A percentile compares a stretch with the other conserved stretches of the same genome.
These are phyloP conservation scores for Phrixothrix hirtus DNA, from an alignment of 2,888 invertebrate species.

Conservation along the genomic window DNA sequence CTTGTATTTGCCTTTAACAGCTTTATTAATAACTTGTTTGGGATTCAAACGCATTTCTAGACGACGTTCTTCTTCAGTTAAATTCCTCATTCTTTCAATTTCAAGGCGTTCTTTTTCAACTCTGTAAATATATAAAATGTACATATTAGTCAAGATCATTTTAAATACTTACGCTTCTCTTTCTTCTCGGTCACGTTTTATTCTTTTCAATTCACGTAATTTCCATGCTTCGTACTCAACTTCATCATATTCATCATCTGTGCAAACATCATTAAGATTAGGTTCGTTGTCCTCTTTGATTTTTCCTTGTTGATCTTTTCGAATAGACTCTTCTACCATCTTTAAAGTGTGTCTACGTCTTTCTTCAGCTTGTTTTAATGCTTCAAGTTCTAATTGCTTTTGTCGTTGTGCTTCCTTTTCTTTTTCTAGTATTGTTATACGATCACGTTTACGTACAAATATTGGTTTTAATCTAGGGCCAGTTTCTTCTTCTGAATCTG, in stretches of 20 bases:
- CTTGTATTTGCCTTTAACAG: constrained; percentile 97
- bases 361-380: constrained; percentile 85
- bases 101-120: constrained; percentile 85
- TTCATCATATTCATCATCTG: constrained; percentile 95
- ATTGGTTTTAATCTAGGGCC: constrained; percentile 91
- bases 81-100: constrained; percentile 85
- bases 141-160: too few relatives aligned
- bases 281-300: constrained; percentile 72
- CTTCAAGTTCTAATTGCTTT: constrained; percentile 82
- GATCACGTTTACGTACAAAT: constrained; percentile 89
- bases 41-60: constrained; percentile 89
- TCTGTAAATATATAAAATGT: constrained; percentile 59
- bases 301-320: constrained; percentile 74
- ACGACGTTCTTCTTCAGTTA: constrained; percentile 96
- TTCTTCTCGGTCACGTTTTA: constrained; percentile 96
- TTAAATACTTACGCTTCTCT: constrained; percentile 76
- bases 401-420: constrained; percentile 85
- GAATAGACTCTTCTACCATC: constrained; percentile 86
- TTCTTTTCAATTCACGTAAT: constrained; percentile 90
- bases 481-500: constrained; percentile 88
- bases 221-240: constrained; percentile 99
- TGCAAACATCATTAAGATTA: constrained; percentile 82
- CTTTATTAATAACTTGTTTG: constrained; percentile 90
- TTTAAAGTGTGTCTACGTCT: constrained; percentile 83
- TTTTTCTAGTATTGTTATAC: constrained; percentile 93